These are phyloP conservation scores for Lysiphlebus fabarum DNA, from an alignment of 1,140 invertebrate species.

Conservation along the genomic window DNA sequence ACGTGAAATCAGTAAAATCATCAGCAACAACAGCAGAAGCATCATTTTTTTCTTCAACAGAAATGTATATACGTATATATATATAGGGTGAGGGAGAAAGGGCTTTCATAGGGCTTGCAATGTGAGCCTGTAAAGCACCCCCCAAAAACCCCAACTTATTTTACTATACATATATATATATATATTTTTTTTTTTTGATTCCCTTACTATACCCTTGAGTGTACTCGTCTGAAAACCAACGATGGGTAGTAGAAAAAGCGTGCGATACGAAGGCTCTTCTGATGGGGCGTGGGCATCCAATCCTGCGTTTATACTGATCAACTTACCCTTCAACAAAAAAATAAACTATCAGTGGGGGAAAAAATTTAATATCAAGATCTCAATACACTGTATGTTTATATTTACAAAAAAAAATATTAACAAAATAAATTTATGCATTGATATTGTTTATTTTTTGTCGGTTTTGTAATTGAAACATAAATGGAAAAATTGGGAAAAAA, in stretches of 20 bases:
- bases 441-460: too few species aligned
- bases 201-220: background rate
- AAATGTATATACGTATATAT: too few species aligned
- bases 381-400: background rate
- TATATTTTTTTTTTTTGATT: background rate
- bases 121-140: constrained; percentile 11
- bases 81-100: constrained; percentile 18
- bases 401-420: constrained; percentile 1
- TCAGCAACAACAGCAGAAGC: background rate
- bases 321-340: constrained; percentile 4
- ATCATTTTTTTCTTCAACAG: background rate
- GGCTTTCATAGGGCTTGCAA: constrained; percentile 32
- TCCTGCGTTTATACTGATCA: background rate
- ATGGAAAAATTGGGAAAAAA: too few species aligned
- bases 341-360: background rate
- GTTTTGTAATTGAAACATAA: too few species aligned
- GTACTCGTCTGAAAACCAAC: background rate
- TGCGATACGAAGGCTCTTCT: constrained; percentile 29
- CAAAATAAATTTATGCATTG: too few species aligned
- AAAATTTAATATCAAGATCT: background rate
- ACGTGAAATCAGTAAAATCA: too few species aligned
- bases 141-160: background rate
- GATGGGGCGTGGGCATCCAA: constrained; percentile 28
- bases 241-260: constrained; percentile 19
- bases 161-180: background rate